Evolutionary conservation across 2,113 vertebrate genomes (phyloP).

Genomic region (Mus pahari): DNA sequence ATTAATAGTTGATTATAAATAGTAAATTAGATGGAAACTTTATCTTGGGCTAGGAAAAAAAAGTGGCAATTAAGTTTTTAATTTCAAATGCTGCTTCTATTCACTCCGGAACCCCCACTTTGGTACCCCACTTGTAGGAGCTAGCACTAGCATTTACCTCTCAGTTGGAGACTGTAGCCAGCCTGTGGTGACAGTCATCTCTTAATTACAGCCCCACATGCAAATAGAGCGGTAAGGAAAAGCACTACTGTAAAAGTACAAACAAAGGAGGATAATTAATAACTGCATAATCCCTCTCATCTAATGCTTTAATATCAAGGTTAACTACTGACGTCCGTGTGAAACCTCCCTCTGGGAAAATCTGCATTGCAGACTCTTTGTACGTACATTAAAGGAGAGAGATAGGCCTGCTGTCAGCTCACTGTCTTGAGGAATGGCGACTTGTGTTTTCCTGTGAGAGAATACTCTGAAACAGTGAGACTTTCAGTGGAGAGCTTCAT

Average conservation of each 20-base stretch:
- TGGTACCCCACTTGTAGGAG: conserved; percentile 84
- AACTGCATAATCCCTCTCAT: conserved; percentile 76
- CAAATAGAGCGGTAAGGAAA: conserved; percentile 83
- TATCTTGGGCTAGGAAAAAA: conserved; percentile 67
- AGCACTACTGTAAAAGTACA: conserved; percentile 70
- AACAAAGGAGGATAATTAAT: conserved; percentile 81
- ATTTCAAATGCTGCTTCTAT: conserved; percentile 85
- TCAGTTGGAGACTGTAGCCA: conserved; percentile 86
- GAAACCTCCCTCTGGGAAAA: conserved; percentile 75
- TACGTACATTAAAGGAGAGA: conserved; percentile 52
- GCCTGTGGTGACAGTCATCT: conserved; percentile 89
- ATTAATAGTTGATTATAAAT: not conserved
- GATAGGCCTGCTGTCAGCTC: conserved; percentile 39
- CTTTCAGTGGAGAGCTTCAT: rapidly evolving
- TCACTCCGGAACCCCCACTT: conserved; percentile 81
- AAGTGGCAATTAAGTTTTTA: conserved; percentile 76
- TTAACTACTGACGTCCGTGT: conserved; percentile 50
- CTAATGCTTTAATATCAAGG: conserved; percentile 75
- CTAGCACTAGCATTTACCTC: conserved; percentile 86
- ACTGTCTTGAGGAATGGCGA: conserved; percentile 59
- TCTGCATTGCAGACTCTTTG: conserved; percentile 59
- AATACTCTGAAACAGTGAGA: conserved; percentile 68
- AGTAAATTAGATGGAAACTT: not conserved
- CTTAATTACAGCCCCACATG: conserved; percentile 91
- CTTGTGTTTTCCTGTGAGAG: conserved; percentile 44